phyloP scores from a whole-genome alignment of 64 coral and sea anemone genomes.

The Catalaphyllia jardinei region DNA sequence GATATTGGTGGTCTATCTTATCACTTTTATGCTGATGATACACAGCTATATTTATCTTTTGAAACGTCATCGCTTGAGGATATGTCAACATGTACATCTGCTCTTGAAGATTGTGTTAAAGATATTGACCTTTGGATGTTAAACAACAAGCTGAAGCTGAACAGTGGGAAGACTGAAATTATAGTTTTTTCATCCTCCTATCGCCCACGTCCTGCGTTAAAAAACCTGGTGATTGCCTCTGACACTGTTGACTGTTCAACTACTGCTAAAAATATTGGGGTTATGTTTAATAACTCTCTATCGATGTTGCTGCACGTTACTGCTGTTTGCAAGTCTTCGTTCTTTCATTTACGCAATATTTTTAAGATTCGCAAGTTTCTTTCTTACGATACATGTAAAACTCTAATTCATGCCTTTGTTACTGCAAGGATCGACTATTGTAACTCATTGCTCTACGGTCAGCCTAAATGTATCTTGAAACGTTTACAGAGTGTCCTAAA shows the following conservation, averaged over 20 bases:
- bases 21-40: too few species aligned
- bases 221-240: neutral
- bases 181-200: conserved; percentile 29
- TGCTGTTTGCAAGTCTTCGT: conserved; percentile 13
- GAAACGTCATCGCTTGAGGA: neutral
- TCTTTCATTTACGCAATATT: conserved; percentile 47
- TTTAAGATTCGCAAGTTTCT: conserved; percentile 50
- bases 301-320: conserved; percentile 2
- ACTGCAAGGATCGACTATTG: conserved; percentile 40
- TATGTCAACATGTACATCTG: neutral
- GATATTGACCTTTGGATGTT: conserved; percentile 40
- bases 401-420: conserved; percentile 47
- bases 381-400: conserved; percentile 14
- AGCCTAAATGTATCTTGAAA: neutral
- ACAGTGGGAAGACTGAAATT: conserved; percentile 49
- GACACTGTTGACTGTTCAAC: neutral
- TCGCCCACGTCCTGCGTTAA: too few species aligned
- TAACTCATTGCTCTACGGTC: conserved; percentile 33
- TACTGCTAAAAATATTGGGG: conserved; percentile 15
- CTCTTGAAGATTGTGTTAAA: conserved; percentile 22
- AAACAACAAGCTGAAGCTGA: conserved; percentile 23
- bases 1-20: neutral
- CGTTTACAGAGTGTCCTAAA: too few species aligned
- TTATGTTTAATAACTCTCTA: conserved; percentile 29
- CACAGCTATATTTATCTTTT: neutral